Evolutionary conservation across 2,113 vertebrate species (phyloP).

Genomic region (Speoplatyrhinus poulsoni): DNA sequence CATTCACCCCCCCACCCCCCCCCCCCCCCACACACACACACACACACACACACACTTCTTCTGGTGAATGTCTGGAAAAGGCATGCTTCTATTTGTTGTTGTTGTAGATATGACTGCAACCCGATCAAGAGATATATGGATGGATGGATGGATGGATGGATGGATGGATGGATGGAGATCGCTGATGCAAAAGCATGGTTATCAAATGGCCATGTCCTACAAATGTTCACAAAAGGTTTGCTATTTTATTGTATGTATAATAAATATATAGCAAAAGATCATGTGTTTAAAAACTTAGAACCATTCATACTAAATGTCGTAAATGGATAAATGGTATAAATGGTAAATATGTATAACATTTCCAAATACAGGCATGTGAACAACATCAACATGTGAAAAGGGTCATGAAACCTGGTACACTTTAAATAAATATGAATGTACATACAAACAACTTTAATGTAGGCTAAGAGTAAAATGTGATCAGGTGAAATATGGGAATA

Average conservation of each 20-base stretch:
- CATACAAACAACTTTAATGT: too few species aligned
- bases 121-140: slow-evolving; percentile 43
- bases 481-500: too few species aligned
- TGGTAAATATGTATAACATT: too few species aligned
- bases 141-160: neutral
- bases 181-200: slow-evolving; percentile 49
- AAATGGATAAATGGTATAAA: too few species aligned
- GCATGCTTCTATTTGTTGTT: slow-evolving; percentile 63
- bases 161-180: slow-evolving; percentile 36
- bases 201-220: slow-evolving; percentile 12
- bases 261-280: slow-evolving; percentile 25
- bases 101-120: slow-evolving; percentile 65
- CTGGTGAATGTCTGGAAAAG: slow-evolving; percentile 68
- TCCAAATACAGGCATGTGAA: too few species aligned
- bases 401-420: too few species aligned
- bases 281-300: neutral
- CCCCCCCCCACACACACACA: neutral
- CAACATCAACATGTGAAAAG: too few species aligned
- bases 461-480: too few species aligned
- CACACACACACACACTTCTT: slow-evolving; percentile 21
- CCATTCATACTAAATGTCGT: too few species aligned
- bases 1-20: neutral
- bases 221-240: slow-evolving; percentile 34
- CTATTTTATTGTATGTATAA: neutral
- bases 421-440: too few species aligned